Base-by-base conservation (phyloP, 2,888 invertebrate species). In the Cryptophagus acutangulus region DNA sequence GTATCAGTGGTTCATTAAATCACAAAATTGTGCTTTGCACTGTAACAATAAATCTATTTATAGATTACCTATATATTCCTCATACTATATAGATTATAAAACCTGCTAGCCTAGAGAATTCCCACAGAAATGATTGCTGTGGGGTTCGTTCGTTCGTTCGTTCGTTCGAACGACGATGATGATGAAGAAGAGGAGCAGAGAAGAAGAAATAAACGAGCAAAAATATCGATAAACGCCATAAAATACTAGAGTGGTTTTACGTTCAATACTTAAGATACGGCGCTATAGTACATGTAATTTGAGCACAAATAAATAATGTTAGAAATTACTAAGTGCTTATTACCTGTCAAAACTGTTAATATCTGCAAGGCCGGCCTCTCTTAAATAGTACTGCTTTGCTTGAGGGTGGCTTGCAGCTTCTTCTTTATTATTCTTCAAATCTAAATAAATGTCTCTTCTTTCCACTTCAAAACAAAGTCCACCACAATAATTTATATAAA, bases 321-420 rank as follows among this genome's bases (percentile, higher is more conserved):
- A 55, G 53, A 56, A 54, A 54, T 51, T 52, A 46, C 55, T 40
- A 53, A 58, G 55, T 55, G 55, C 59, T 58, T 58, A 59, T 59
- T 59, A 58, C 52, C 55, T 57, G 57, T 59, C 58, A 55, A 58
- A 59, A 57, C 52, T 57, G 54, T 57, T 57, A 57, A 58, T 57
- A 57, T 58, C 56, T 51, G 49, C 56, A 51, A 56, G 55, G 55
- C 47, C 54, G 49, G 36, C n/a, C 33, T 37, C 33, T 48, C 47
- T 49, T n/a, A n/a, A 51, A 54, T 51, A 48, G 44, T 31, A 31
- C 45, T n/a, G n/a, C n/a, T n/a, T 13, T 38, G 51, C 55, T 56
- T 28, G 45, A 49, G 54, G 55, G 53, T 56, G 47, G 51, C 30
- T 49, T 42, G 38, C 38, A 43, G 39, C 44, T 33, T 28, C 18